These are phyloP conservation scores for Trachelus troglodyta DNA, from an alignment of 2,888 invertebrate genomes.

Conservation along the genomic window DNA sequence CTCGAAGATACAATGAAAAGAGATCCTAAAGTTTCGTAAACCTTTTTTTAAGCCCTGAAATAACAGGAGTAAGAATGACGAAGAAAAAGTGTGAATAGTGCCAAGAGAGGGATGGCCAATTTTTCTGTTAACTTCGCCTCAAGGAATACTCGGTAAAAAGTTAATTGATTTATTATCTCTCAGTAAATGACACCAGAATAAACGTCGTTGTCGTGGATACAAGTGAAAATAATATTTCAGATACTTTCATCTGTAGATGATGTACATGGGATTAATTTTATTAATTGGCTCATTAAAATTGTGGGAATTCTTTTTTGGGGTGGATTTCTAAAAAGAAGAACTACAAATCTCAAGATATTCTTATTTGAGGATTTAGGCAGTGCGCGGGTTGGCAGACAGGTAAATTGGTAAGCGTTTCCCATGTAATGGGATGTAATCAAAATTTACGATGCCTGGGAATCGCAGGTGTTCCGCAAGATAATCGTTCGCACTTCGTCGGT, in stretches of 20 bases:
- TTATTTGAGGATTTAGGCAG: not conserved
- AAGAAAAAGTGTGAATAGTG: not conserved
- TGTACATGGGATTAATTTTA: not conserved
- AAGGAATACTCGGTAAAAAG: not conserved
- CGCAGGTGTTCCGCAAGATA: slow-evolving; percentile 61
- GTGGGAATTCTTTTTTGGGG: no score
- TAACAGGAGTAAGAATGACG: not conserved
- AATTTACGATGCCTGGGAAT: slow-evolving; percentile 52
- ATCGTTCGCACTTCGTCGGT: slow-evolving; percentile 47
- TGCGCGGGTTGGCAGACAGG: not conserved
- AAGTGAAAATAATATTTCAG: not conserved
- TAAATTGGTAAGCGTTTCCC: not conserved
- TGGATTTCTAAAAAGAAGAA: not conserved
- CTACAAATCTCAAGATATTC: not conserved
- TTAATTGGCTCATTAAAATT: not conserved
- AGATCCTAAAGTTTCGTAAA: not conserved
- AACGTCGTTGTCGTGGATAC: not conserved
- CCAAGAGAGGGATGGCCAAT: not conserved
- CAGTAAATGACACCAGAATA: not conserved
- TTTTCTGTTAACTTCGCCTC: not conserved
- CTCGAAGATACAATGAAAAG: not conserved
- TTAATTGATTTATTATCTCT: not conserved
- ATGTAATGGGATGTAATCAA: not conserved
- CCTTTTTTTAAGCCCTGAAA: not conserved
- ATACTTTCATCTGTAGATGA: not conserved